phyloP scores from a whole-genome alignment of 2,113 vertebrate species.

The Bagarius yarrelli region DNA sequence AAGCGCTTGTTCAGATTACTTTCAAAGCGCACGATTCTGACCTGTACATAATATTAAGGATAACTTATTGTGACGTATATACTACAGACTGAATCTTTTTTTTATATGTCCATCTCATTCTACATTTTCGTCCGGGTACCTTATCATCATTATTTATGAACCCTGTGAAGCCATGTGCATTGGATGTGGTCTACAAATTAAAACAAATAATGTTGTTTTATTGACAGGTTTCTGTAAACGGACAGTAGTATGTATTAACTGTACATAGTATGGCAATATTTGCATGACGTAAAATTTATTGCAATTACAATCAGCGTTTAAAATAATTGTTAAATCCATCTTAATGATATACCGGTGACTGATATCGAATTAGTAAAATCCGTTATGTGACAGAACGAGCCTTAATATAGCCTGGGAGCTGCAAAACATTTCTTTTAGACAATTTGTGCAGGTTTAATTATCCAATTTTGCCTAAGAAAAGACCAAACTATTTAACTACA shows the following conservation, averaged over 20 bases:
- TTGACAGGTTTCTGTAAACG: constrained; percentile 39
- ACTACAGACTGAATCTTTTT: constrained; percentile 47
- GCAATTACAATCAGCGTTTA: constrained; percentile 36
- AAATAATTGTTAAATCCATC: not conserved
- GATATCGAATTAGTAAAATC: not conserved
- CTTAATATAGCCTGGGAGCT: not conserved
- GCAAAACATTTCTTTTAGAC: not conserved
- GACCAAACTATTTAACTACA: not conserved
- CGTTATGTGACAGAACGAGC: constrained; percentile 4
- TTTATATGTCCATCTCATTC: constrained; percentile 60
- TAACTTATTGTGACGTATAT: constrained; percentile 73
- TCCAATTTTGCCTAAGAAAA: not conserved
- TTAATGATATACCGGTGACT: not conserved
- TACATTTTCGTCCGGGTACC: constrained; percentile 41
- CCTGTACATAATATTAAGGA: constrained; percentile 60
- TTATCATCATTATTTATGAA: constrained; percentile 71
- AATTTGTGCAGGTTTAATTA: not conserved
- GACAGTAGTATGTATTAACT: constrained; percentile 52
- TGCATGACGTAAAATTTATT: constrained; percentile 66
- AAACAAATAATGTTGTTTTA: constrained; percentile 38
- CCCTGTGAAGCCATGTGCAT: constrained; percentile 57
- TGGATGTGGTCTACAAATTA: constrained; percentile 43
- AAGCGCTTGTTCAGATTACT: constrained; percentile 45
- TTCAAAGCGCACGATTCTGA: constrained; percentile 57
- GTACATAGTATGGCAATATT: constrained; percentile 65